These are phyloP conservation scores for Andrena trimmerana DNA, from an alignment of 2,888 invertebrate species.

Conservation along the genomic window DNA sequence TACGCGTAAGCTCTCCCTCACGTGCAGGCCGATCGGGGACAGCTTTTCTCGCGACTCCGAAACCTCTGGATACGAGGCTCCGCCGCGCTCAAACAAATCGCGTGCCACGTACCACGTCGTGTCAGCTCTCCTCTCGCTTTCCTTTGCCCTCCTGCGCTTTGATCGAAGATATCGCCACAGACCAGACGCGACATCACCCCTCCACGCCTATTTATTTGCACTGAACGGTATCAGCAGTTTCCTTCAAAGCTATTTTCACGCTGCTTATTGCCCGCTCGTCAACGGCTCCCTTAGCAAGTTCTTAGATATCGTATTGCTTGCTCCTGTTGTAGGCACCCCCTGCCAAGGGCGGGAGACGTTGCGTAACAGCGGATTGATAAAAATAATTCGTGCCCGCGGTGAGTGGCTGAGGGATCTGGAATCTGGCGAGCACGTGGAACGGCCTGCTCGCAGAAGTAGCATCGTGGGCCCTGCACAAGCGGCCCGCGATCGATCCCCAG, in stretches of 20 bases:
- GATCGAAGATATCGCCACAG: background rate
- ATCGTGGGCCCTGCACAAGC: background rate
- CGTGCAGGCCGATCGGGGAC: slow-evolving; percentile 47
- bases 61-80: background rate
- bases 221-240: background rate
- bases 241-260: background rate
- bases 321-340: slow-evolving; percentile 66
- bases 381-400: slow-evolving; percentile 72
- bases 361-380: slow-evolving; percentile 74
- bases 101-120: background rate
- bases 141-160: background rate
- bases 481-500: slow-evolving; percentile 26
- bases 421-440: slow-evolving; percentile 76
- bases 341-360: slow-evolving; percentile 64
- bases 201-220: no score
- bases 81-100: slow-evolving; percentile 25
- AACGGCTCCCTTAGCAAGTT: background rate
- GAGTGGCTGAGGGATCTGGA: slow-evolving; percentile 57
- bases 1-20: slow-evolving; percentile 24
- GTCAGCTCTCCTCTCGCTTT: background rate
- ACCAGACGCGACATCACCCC: background rate
- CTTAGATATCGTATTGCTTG: background rate
- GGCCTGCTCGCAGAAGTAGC: slow-evolving; percentile 15
- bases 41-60: slow-evolving; percentile 45
- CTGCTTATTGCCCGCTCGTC: background rate